These are phyloP conservation scores for Anser brachyrhynchus DNA, from an alignment of 2,113 vertebrate species.

Conservation along the genomic window DNA sequence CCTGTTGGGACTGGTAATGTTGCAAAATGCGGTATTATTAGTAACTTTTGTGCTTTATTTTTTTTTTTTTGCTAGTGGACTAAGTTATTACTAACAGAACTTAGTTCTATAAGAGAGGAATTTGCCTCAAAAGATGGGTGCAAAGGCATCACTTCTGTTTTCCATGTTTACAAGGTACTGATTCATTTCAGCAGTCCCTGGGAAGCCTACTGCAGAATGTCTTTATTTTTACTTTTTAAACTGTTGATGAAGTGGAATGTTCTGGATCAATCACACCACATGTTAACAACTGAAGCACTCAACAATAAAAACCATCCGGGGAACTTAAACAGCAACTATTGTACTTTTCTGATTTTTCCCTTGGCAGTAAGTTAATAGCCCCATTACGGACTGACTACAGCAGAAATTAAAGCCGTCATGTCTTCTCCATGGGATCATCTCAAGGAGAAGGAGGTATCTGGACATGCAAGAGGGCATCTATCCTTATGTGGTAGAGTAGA, in stretches of 20 bases:
- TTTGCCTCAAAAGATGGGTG: background rate
- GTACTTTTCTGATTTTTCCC: background rate
- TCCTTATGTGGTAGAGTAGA: background rate
- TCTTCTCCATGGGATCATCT: background rate
- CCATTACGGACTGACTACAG: background rate
- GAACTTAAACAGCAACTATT: conserved; percentile 16
- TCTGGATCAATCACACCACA: conserved; percentile 30
- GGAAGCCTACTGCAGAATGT: conserved; percentile 28
- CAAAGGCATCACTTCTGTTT: conserved; percentile 24
- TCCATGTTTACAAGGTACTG: conserved; percentile 41
- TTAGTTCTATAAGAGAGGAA: background rate
- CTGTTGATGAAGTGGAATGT: conserved; percentile 24
- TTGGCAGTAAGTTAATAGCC: background rate
- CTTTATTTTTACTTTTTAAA: conserved; percentile 53
- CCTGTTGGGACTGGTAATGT: conserved; percentile 19
- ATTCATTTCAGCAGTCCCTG: conserved; percentile 34
- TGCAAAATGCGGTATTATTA: conserved; percentile 48
- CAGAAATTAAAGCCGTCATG: background rate
- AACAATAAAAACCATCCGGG: conserved; percentile 22
- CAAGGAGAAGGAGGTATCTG: conserved; percentile 11
- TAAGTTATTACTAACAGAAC: conserved; percentile 17
- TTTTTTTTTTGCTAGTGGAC: background rate
- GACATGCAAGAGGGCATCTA: background rate
- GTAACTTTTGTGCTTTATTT: background rate
- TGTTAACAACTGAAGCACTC: conserved; percentile 30